Evolutionary conservation across 2,113 vertebrate genomes (phyloP).

Genomic region (Gadus macrocephalus): DNA sequence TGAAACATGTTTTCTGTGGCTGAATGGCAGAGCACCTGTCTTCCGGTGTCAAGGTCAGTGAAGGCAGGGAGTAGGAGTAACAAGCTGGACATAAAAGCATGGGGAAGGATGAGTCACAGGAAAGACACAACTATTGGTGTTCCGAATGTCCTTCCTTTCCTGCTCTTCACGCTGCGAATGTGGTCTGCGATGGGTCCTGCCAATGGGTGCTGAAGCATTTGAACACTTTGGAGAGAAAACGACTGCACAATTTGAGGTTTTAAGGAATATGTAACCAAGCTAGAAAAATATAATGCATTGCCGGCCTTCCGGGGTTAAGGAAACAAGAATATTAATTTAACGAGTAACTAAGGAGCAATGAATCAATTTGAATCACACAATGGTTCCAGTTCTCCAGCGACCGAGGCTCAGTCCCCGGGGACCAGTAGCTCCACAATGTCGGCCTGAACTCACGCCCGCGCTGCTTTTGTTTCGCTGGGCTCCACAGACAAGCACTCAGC

Average conservation of each 20-base stretch:
- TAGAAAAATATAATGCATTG: not conserved
- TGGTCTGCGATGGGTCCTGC: no score
- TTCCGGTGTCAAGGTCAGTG: no score
- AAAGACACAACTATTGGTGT: no score
- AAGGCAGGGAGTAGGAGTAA: no score
- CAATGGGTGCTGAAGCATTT: no score
- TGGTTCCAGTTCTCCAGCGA: slow-evolving; percentile 11
- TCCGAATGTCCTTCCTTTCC: no score
- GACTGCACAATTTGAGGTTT: no score
- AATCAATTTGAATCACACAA: slow-evolving; percentile 30
- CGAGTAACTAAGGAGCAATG: slow-evolving; percentile 21
- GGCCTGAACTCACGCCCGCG: slow-evolving; percentile 35
- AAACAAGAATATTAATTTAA: slow-evolving; percentile 16
- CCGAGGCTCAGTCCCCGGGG: slow-evolving; percentile 21
- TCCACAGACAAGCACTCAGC: slow-evolving; percentile 28
- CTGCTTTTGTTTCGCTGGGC: slow-evolving; percentile 39
- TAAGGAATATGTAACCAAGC: no score
- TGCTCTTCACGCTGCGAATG: no score
- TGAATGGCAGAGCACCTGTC: not conserved
- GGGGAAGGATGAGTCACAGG: no score
- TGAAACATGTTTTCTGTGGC: not conserved
- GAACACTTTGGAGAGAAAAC: no score
- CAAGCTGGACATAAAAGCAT: no score
- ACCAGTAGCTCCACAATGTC: slow-evolving; percentile 25
- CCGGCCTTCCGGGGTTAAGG: not conserved